phyloP scores from a whole-genome alignment of 2,888 invertebrate species.

The Conomelus anceps region DNA sequence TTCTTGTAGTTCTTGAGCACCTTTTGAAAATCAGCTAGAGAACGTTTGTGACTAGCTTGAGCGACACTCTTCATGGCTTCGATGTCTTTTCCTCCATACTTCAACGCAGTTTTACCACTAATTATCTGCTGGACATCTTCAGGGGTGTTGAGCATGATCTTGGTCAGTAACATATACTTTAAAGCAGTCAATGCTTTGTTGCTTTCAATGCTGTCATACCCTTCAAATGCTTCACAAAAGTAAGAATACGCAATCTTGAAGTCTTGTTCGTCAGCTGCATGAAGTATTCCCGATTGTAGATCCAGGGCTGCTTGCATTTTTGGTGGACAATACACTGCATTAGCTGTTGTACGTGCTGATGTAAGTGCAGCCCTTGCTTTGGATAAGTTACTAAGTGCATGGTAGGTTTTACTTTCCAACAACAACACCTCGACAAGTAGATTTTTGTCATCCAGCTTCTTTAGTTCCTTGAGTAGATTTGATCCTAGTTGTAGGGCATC shows the following conservation, averaged over 20 bases:
- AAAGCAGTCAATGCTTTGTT: conserved; percentile 88
- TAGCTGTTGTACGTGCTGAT: conserved; percentile 98
- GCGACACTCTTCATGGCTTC: conserved; percentile 98
- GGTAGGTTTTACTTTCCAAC: conserved; percentile 97
- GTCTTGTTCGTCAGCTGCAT: conserved; percentile 99
- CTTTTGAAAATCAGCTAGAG: conserved; percentile 92
- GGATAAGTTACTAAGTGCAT: conserved; percentile 92
- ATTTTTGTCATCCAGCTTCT: conserved; percentile 98
- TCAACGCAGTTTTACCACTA: conserved; percentile 93
- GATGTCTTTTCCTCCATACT: conserved; percentile 90
- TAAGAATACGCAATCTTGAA: conserved; percentile 99
- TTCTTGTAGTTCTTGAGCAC: conserved; percentile 78
- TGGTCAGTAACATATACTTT: conserved; percentile 98
- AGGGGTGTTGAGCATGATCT: conserved; percentile 95
- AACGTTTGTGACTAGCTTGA: conserved; percentile 91
- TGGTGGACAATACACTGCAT: conserved; percentile 98
- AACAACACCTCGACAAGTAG: conserved; percentile 96
- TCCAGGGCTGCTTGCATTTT: conserved; percentile 97
- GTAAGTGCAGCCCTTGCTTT: conserved; percentile 95
- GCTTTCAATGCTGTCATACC: conserved; percentile 91
- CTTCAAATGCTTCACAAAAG: conserved; percentile 99
- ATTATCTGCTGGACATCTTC: conserved; percentile 94
- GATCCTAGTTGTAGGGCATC: conserved; percentile 81
- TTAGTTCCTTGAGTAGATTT: conserved; percentile 85
- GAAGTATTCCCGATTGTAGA: conserved; percentile 93